These are phyloP conservation scores for Dasysyrphus tricinctus DNA, from an alignment of 2,888 invertebrate genomes.

Conservation along the genomic window DNA sequence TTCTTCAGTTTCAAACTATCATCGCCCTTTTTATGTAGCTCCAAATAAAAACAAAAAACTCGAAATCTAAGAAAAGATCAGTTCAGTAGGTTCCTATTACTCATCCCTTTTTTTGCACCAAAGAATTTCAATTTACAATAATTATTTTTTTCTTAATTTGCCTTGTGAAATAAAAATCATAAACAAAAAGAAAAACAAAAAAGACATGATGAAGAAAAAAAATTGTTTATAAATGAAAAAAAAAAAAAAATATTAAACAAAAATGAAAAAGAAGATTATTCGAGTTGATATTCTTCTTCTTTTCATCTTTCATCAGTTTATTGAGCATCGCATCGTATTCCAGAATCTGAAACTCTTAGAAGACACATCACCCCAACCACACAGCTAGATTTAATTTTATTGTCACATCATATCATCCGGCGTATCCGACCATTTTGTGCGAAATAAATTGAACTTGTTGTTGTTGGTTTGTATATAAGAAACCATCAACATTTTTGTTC, in stretches of 20 bases:
- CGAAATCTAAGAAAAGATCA: not conserved
- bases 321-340: not conserved
- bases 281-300: slow-evolving; percentile 31
- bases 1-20: slow-evolving; percentile 50
- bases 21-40: slow-evolving; percentile 27
- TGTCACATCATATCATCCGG: slow-evolving; percentile 73
- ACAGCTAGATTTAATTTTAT: slow-evolving; percentile 58
- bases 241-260: slow-evolving; percentile 18
- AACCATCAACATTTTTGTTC: not conserved
- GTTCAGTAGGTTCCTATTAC: not conserved
- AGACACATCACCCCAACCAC: slow-evolving; percentile 7
- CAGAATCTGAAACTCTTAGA: slow-evolving; percentile 14
- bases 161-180: slow-evolving; percentile 15
- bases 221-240: slow-evolving; percentile 61
- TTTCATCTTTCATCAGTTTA: slow-evolving; percentile 69
- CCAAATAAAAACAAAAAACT: too few species aligned
- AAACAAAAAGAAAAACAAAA: slow-evolving; percentile 18
- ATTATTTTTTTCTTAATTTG: not conserved
- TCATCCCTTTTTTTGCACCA: slow-evolving; percentile 10
- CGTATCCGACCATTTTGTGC: slow-evolving; percentile 66
- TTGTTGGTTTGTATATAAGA: slow-evolving; percentile 28
- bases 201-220: slow-evolving; percentile 10
- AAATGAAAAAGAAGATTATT: slow-evolving; percentile 47
- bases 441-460: slow-evolving; percentile 26
- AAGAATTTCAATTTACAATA: not conserved